Conservation (phyloP, 2,113 vertebrate species). For the Ibidorhyncha struthersii region DNA sequence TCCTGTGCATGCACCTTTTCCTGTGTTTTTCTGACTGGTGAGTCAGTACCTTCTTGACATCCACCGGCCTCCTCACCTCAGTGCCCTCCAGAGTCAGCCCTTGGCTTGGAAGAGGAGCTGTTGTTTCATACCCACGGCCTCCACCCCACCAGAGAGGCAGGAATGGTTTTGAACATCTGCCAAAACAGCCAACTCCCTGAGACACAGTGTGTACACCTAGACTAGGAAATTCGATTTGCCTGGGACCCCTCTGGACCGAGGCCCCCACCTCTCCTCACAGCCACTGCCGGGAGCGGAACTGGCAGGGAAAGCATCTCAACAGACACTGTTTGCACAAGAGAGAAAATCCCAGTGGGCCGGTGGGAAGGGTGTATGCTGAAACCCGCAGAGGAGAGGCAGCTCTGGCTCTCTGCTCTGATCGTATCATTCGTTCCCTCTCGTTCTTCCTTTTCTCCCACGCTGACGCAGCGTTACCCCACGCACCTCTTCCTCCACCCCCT, state of each 20-base stretch:
- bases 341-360: fast-evolving
- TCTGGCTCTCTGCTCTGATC: not conserved
- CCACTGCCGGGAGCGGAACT: not conserved
- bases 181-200: not conserved
- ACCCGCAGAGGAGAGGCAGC: not conserved
- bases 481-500: not conserved
- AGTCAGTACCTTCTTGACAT: not conserved
- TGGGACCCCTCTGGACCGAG: not conserved
- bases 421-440: fast-evolving
- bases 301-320: not conserved
- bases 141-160: not conserved
- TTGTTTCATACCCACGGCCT: not conserved
- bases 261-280: not conserved
- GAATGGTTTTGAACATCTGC: not conserved
- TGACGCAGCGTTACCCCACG: fast-evolving
- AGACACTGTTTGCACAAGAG: not conserved
- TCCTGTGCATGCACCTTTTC: not conserved
- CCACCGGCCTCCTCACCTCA: not conserved
- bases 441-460: not conserved
- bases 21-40: not conserved
- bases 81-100: not conserved
- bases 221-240: not conserved
- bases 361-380: not conserved
- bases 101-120: not conserved
- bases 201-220: not conserved